Percentiles rank a stretch among this genome's conserved stretches.
These are phyloP conservation scores for Cricetomys ansorgei DNA, from an alignment of 2,113 vertebrate genomes.

Conservation along the genomic window DNA sequence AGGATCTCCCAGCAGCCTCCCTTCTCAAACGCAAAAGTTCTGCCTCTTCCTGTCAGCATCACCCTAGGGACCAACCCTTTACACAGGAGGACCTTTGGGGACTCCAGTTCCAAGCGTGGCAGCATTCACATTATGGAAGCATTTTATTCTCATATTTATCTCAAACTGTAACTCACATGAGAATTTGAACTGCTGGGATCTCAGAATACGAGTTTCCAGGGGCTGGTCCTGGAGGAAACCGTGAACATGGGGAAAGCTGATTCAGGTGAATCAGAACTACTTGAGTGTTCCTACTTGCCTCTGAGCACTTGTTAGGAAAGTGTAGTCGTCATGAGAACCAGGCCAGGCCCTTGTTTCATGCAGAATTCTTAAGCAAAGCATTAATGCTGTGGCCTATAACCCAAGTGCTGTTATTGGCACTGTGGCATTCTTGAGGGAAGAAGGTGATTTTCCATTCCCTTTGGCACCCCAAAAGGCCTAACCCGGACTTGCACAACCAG, in stretches of 20 bases:
- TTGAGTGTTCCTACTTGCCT: not conserved
- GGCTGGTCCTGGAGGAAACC: not conserved
- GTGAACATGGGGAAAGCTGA: not conserved
- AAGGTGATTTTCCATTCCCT: not conserved
- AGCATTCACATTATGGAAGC: not conserved
- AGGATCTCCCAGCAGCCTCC: not conserved
- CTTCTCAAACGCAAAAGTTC: not conserved
- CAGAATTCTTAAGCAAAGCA: not conserved
- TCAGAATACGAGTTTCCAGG: not conserved
- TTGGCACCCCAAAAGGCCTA: not conserved
- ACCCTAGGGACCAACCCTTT: not conserved
- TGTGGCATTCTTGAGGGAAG: not conserved
- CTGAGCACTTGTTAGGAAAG: not conserved
- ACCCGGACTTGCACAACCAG: not conserved
- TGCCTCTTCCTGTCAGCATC: not conserved
- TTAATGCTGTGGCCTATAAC: not conserved
- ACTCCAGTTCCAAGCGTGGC: not conserved
- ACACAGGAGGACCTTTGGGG: not conserved
- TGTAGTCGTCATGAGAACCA: not conserved
- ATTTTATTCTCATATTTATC: not conserved
- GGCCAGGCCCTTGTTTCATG: not conserved
- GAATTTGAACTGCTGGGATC: not conserved
- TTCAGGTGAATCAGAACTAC: not conserved
- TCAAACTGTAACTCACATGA: not conserved
- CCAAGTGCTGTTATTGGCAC: not conserved